These are phyloP conservation scores for Muricea muricata DNA, from an alignment of 92 coral and sea anemone genomes.

Conservation along the genomic window DNA sequence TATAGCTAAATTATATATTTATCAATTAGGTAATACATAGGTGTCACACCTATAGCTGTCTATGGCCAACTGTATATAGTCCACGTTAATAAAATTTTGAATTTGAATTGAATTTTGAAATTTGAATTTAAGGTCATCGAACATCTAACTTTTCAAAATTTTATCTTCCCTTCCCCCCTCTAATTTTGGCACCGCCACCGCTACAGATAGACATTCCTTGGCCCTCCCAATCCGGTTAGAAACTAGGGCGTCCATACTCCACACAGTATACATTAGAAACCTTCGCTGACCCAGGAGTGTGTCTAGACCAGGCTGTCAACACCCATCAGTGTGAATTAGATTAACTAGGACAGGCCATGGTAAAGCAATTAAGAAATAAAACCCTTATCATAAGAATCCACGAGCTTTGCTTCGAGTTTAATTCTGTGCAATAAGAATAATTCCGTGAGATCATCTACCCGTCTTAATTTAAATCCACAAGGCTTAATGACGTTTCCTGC, in stretches of 20 bases:
- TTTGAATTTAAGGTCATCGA: no score
- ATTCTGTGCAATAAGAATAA: not conserved
- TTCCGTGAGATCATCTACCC: conserved; percentile 6
- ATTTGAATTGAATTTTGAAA: no score
- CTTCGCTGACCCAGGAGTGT: not conserved
- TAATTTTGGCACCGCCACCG: no score
- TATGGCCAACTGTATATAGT: no score
- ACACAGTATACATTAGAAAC: not conserved
- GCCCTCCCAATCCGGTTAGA: not conserved
- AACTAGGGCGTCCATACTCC: not conserved
- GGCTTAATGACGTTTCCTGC: not conserved
- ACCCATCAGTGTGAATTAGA: not conserved
- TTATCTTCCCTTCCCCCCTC: no score
- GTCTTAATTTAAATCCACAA: not conserved
- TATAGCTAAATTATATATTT: no score
- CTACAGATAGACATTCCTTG: not conserved
- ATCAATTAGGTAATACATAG: no score
- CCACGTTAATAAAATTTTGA: no score
- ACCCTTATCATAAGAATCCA: not conserved
- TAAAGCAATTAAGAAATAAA: not conserved
- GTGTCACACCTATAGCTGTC: no score
- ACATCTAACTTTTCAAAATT: no score
- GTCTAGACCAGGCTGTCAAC: not conserved
- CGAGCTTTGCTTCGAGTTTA: not conserved
- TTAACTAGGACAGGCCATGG: not conserved